These are phyloP conservation scores for Cryptosula pallasiana DNA, from an alignment of 2,888 invertebrate species.

Conservation along the genomic window DNA sequence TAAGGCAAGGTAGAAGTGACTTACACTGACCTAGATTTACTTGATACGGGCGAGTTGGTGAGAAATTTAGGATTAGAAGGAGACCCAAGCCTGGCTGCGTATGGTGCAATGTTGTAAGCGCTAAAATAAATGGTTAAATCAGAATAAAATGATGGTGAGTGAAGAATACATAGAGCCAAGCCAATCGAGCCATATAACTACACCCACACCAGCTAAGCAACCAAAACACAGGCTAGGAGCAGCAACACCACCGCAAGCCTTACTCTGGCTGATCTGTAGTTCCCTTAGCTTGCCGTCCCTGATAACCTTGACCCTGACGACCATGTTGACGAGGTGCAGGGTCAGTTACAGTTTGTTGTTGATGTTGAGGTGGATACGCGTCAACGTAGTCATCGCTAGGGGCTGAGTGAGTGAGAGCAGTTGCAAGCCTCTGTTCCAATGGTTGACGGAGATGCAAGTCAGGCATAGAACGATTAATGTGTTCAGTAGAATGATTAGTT, in stretches of 20 bases:
- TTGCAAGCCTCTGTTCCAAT: no score
- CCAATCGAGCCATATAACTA: not conserved
- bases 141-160: no score
- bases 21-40: constrained; percentile 18
- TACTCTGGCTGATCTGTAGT: not conserved
- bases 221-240: no score
- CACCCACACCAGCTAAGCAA: not conserved
- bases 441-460: no score
- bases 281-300: not conserved
- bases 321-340: not conserved
- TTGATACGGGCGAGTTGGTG: constrained; percentile 6
- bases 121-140: not conserved
- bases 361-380: not conserved
- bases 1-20: not conserved
- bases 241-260: not conserved
- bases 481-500: not conserved
- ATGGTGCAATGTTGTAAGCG: not conserved
- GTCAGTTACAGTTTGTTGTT: not conserved
- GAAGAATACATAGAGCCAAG: no score
- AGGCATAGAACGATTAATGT: not conserved
- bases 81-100: not conserved
- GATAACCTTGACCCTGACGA: not conserved
- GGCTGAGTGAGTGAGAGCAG: not conserved
- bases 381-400: not conserved
- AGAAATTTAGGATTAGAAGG: constrained; percentile 20